These are phyloP conservation scores for Neopipo cinnamomea DNA, from an alignment of 2,113 vertebrate species.

Conservation along the genomic window DNA sequence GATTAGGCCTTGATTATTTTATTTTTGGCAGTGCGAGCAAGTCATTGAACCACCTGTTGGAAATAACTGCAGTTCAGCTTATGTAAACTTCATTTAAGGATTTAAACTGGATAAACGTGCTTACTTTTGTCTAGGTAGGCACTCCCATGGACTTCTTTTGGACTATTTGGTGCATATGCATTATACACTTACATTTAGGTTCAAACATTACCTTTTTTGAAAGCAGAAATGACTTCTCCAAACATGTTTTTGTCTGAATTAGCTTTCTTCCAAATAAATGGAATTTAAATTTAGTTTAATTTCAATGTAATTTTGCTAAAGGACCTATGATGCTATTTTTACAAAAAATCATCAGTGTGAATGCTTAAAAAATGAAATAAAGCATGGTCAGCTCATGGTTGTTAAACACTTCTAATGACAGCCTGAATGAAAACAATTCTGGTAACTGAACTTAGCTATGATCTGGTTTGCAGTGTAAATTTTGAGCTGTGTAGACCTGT, in stretches of 20 bases:
- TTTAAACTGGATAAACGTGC: not conserved
- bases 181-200: not conserved
- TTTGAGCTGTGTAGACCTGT: not conserved
- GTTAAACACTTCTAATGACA: not conserved
- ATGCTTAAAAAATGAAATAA: not conserved
- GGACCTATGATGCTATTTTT: not conserved
- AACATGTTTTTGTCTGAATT: not conserved
- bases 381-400: not conserved
- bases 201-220: not conserved
- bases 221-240: not conserved
- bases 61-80: constrained; percentile 33
- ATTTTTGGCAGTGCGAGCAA: not conserved
- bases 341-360: not conserved
- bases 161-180: not conserved
- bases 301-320: not conserved
- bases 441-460: not conserved
- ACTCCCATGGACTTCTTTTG: not conserved
- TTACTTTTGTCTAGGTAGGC: not conserved
- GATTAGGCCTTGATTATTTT: constrained; percentile 33
- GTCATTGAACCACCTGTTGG: constrained; percentile 25
- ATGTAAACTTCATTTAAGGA: constrained; percentile 10
- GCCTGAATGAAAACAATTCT: not conserved
- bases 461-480: not conserved
- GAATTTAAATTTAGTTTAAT: not conserved
- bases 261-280: not conserved